Conservation (phyloP, 2,113 vertebrate species). For the Telmatochromis brichardi region DNA sequence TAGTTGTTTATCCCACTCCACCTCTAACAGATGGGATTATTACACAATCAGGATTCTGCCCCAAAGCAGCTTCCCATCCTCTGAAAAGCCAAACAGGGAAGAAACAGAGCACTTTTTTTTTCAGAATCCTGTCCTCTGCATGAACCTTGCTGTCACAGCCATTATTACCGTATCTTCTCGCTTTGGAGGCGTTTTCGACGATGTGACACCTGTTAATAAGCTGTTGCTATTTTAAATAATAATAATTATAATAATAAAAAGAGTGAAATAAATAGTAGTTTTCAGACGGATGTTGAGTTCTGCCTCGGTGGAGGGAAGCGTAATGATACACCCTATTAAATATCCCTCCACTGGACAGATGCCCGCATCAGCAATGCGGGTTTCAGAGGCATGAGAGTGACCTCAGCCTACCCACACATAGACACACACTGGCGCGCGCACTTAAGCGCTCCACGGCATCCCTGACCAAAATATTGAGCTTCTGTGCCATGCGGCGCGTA, state of each 20-base stretch:
- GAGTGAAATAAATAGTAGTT: neutral
- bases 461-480: slow-evolving; percentile 1
- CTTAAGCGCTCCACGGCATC: neutral
- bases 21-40: slow-evolving; percentile 38
- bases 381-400: slow-evolving; percentile 57
- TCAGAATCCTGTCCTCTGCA: neutral
- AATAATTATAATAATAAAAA: neutral
- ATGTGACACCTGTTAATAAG: slow-evolving; percentile 37
- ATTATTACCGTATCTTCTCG: neutral
- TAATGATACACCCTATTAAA: slow-evolving; percentile 46
- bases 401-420: slow-evolving; percentile 39
- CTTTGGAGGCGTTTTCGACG: neutral
- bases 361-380: slow-evolving; percentile 68
- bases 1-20: neutral
- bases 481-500: slow-evolving; percentile 24
- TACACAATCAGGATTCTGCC: slow-evolving; percentile 42
- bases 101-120: neutral
- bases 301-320: slow-evolving; percentile 6
- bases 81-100: neutral
- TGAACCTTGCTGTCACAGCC: neutral
- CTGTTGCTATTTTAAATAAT: slow-evolving; percentile 25
- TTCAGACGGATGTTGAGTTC: neutral
- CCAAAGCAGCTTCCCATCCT: neutral
- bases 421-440: neutral
- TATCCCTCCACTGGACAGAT: slow-evolving; percentile 47